Evolutionary conservation across 2,797 vertebrate species (phyloP), one percentile per base, ranked within the genome.

Genomic region (Smutsia gigantea): DNA sequence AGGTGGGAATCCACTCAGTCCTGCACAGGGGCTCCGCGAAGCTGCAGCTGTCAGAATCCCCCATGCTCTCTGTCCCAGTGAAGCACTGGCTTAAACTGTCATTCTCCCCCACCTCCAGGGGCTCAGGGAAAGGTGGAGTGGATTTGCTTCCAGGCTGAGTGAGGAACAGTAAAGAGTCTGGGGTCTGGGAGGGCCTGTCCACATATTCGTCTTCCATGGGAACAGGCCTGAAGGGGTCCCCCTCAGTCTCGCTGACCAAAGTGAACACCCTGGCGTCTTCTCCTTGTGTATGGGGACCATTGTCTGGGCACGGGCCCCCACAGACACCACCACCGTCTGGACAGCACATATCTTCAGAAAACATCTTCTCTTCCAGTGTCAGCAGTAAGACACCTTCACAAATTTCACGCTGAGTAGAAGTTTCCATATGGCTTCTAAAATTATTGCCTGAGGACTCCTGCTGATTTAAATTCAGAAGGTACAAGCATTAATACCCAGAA

Each of bases 1-100:
- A 92, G 82, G 42, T 0, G 0, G 81, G 93, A 15, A 29, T 29
- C 89, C 96, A 95, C 1, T 96, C 97, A 1, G 29, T 97, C 74
- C 17, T 27, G 4, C 93, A 49, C 5, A 75, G 93, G 69, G 95
- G 31, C 8, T 90, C 83, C 1, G 81, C 46, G 46, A 96, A 66
- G 51, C 37, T 75, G 93, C 95, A 97, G 81, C 92, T 51, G 1
- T 97, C 92, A 2, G 98, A 0, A 0, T 98, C 98, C 46, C 90
- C 94, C 42, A 90, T 49, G 94, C 97, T 98, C n/a, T 98, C 98
- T 0, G 97, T 98, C 55, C 99, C 99, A 0, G 98, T 98, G 97
- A 99, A 99, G 71, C 99, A 99, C 97, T 99, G 99, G 98, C 99
- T 99, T 84, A 99, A 98, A 94, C 99, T 99, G 97, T 99, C 99